Evolutionary conservation across 2,113 vertebrate species (phyloP), one percentile per base, ranked within the genome.

Genomic region (Zeus faber): DNA sequence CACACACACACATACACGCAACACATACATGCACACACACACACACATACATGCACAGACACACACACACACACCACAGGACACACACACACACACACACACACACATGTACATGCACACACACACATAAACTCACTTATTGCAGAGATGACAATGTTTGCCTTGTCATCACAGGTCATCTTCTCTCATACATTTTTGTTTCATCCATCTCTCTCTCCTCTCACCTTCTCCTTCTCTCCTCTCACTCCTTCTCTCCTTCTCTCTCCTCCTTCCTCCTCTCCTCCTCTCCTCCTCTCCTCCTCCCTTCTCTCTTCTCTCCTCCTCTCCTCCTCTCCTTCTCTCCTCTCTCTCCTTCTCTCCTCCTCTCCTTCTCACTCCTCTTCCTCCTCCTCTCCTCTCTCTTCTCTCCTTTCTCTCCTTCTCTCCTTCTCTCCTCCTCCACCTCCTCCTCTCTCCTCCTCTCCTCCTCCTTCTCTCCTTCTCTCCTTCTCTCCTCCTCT

Each of bases 1-100:
- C 29, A 46, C 17, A 18, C 39, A 50, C 47, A 47, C 49, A 23
- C 58, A 39, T 24, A 31, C 66, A 58, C 23, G 66, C 67, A 62
- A 33, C 33, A 35, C 33, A 8, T 33, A 21, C 10, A 40, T 29
- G 9, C 55, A 33, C 33, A 35, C 33, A 47, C 21, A 47, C 21
- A 14, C 14, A 48, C 14, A 16, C 23, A 27, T 6, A 27, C 14
- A 48, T 20, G 22, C 43, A 29, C 23, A 48, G 5, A n/a, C 24
- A 17, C 46, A 16, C 24, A 27, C 24, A 27, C 25, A 13, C 44
- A 23, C 21, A 24, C 44, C 14, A 4, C 23, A 2, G 18, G 7
- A 21, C 41, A 44, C 17, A 21, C 9, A 25, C 23, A n/a, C 44
- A 40, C 29, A 46, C 17, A 18, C 39, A 50, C 47, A 47, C 49